Evolutionary conservation across 2,888 invertebrate genomes (phyloP), one percentile per base, ranked within the genome.

Genomic region (Xestia rhomboidea): DNA sequence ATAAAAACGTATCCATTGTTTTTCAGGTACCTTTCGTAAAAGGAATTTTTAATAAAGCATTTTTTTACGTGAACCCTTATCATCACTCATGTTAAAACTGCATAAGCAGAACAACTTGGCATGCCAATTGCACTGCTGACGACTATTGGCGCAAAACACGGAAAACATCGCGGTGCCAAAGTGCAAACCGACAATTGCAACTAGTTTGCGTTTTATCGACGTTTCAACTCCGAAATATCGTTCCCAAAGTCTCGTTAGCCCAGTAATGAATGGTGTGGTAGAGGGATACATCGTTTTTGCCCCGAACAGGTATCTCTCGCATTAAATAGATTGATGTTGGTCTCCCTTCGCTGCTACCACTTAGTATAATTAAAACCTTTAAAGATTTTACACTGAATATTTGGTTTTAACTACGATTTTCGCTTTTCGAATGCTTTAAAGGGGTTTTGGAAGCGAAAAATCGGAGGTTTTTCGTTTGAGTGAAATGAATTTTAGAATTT

Each of bases 311-410:
- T 73, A 73, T 73, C 73, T 83, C 70, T 46, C 68, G 73, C 95
- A 95, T 95, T 95, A 95, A 95, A 90, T 90, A 93, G 94, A 96
- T 96, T 95, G 95, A 95, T 93, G 93, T 90, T 88, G 90, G 88
- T 83, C 82, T 86, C 89, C 86, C 86, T 83, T 87, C 90, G 84
- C 83, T 83, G 81, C 85, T 87, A 89, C 91, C 95, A 96, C 96
- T 96, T 94, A 94, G 90, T 91, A 92, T 95, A 95, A 96, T 96
- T 96, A 96, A 95, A 92, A 94, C 93, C 94, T 94, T 94, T 93
- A 93, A 94, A 94, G 93, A 94, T 94, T 91, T 92, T 92, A 91
- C 93, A 90, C 88, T 87, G 91, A 91, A 88, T 77, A 91, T 92
- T 92, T 90, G 89, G 91, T 91, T 90, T 92, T 87, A 82, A 86